phyloP scores from a whole-genome alignment of 2,888 invertebrate genomes.

The Chrysomela aeneicollis region DNA sequence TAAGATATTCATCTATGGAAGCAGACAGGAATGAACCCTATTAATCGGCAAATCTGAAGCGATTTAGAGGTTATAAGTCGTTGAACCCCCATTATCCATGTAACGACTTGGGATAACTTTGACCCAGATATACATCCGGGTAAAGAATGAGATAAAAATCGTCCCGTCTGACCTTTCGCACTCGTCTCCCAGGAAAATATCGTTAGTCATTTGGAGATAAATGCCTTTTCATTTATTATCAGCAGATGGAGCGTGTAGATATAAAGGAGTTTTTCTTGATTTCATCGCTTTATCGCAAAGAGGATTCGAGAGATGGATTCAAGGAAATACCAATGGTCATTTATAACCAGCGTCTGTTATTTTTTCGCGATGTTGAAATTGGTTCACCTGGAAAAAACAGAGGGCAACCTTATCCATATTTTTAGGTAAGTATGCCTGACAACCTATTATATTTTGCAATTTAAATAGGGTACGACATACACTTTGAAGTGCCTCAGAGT shows the following conservation, averaged over 20 bases:
- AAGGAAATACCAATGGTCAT: too few relatives aligned
- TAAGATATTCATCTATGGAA: background rate
- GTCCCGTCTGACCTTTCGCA: constrained; percentile 54
- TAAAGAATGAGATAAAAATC: constrained; percentile 58
- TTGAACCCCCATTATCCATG: constrained; percentile 56
- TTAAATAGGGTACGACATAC: too few relatives aligned
- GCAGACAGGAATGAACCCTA: background rate
- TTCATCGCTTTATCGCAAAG: background rate
- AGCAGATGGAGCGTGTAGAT: background rate
- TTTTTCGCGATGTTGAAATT: too few relatives aligned
- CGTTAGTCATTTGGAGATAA: constrained; percentile 41
- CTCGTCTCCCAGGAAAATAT: constrained; percentile 46
- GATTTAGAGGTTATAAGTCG: constrained; percentile 15
- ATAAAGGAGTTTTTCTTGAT: background rate
- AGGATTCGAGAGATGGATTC: background rate
- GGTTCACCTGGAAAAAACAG: too few relatives aligned
- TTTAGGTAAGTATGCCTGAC: too few relatives aligned
- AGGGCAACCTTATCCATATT: too few relatives aligned
- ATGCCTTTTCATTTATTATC: constrained; percentile 12
- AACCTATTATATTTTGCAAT: too few relatives aligned
- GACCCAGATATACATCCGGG: constrained; percentile 58
- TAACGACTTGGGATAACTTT: constrained; percentile 59
- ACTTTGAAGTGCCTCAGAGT: too few relatives aligned
- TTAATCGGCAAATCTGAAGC: background rate
- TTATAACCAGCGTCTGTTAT: too few relatives aligned